A percentile compares a stretch with the other conserved stretches of the same genome.
These are phyloP conservation scores for Colostygia pectinataria DNA, from an alignment of 2,888 invertebrate genomes.

Conservation along the genomic window DNA sequence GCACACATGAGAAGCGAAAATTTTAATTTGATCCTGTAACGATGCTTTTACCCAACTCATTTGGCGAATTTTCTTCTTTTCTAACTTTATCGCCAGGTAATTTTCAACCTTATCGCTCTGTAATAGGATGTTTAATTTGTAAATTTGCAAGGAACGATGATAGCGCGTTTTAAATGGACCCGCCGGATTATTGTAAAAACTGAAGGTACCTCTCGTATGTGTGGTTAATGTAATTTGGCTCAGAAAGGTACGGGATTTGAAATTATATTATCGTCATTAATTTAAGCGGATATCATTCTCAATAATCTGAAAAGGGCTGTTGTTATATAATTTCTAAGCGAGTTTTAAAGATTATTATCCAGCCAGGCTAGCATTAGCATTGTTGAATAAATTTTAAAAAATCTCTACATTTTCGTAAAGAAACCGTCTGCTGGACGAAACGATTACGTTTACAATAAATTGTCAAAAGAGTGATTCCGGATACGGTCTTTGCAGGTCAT, in stretches of 20 bases:
- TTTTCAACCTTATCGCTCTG: constrained; percentile 11
- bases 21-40: constrained; percentile 52
- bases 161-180: constrained; percentile 31
- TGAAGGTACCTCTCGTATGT: constrained; percentile 14
- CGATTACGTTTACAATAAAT: too few relatives aligned
- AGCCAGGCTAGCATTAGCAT: too few relatives aligned
- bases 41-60: constrained; percentile 46
- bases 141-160: constrained; percentile 22
- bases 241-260: constrained; percentile 26
- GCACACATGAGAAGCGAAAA: constrained; percentile 40
- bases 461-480: too few relatives aligned
- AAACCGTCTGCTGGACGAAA: too few relatives aligned
- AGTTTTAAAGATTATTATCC: too few relatives aligned
- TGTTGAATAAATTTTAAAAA: too few relatives aligned
- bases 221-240: constrained; percentile 33
- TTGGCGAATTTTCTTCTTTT: constrained; percentile 31
- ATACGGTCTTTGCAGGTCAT: too few relatives aligned
- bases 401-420: too few relatives aligned
- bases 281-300: constrained; percentile 16
- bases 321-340: too few relatives aligned
- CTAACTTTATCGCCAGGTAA: not conserved
- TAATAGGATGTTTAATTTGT: constrained; percentile 10
- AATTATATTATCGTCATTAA: constrained; percentile 15
- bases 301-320: too few relatives aligned
- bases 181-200: constrained; percentile 37